Conservation (phyloP, 2,888 invertebrate species). For the Tyria jacobaeae region DNA sequence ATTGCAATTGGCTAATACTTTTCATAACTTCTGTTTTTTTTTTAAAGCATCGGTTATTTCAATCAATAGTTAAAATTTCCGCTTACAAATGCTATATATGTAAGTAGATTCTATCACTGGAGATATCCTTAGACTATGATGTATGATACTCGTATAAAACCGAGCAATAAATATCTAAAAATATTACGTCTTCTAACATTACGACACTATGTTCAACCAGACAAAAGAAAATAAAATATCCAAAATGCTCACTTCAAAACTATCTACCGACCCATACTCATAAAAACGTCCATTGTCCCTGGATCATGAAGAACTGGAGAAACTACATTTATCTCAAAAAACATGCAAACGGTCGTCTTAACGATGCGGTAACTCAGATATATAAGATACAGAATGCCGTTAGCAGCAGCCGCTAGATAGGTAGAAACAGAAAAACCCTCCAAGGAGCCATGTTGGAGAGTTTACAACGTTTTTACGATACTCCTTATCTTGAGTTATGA, state of each 20-base stretch:
- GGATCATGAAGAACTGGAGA: slow-evolving; percentile 37
- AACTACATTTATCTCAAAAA: slow-evolving; percentile 28
- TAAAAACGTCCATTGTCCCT: slow-evolving; percentile 45
- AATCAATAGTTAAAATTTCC: too few species aligned
- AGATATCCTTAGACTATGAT: background rate
- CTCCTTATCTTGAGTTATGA: slow-evolving; percentile 62
- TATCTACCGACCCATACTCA: slow-evolving; percentile 28
- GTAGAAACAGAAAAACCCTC: slow-evolving; percentile 49
- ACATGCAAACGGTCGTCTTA: slow-evolving; percentile 45
- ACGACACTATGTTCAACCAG: background rate
- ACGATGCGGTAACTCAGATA: slow-evolving; percentile 45
- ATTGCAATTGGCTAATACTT: too few species aligned
- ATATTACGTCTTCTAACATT: background rate
- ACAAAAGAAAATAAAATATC: slow-evolving; percentile 4
- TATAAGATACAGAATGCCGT: slow-evolving; percentile 49
- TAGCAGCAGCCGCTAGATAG: slow-evolving; percentile 45
- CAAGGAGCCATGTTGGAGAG: slow-evolving; percentile 42
- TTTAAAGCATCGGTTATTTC: too few species aligned
- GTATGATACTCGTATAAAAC: background rate
- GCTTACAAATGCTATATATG: background rate
- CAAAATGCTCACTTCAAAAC: slow-evolving; percentile 38
- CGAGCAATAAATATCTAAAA: background rate
- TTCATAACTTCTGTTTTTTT: too few species aligned
- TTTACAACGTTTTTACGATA: slow-evolving; percentile 62
- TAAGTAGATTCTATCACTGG: background rate